Conservation (phyloP, 1,140 invertebrate species). For the Macrocentrus cingulum region DNA sequence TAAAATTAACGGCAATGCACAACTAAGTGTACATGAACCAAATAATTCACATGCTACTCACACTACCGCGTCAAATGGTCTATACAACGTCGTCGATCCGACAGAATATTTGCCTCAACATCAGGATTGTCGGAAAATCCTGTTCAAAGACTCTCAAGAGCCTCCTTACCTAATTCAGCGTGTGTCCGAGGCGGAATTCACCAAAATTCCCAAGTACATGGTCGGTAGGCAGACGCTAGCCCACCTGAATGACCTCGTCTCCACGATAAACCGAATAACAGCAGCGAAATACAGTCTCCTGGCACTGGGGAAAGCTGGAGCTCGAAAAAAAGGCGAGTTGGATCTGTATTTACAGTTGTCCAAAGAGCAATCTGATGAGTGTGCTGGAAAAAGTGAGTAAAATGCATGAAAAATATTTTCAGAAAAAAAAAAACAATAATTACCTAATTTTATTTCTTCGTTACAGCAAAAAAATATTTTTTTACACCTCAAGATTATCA, state of each 20-base stretch:
- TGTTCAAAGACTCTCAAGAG: constrained; percentile 42
- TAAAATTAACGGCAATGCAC: constrained; percentile 1
- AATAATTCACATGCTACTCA: not conserved
- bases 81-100: not conserved
- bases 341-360: constrained; percentile 46
- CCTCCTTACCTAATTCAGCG: constrained; percentile 30
- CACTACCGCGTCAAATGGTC: not conserved
- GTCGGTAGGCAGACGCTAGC: constrained; percentile 45
- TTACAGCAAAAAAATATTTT: constrained; percentile 46
- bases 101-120: not conserved
- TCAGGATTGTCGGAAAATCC: constrained; percentile 42
- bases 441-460: constrained; percentile 7
- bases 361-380: constrained; percentile 38
- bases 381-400: constrained; percentile 33
- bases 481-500: constrained; percentile 52
- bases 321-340: constrained; percentile 50
- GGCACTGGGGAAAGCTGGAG: constrained; percentile 40
- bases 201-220: constrained; percentile 50
- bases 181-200: constrained; percentile 41
- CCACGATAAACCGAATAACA: constrained; percentile 45
- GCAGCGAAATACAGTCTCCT: constrained; percentile 48
- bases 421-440: not conserved
- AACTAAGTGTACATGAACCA: not conserved
- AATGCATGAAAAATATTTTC: not conserved
- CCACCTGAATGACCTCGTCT: constrained; percentile 42